Base-by-base conservation (phyloP, 2,113 vertebrate species). In the Toxotes jaculatrix region DNA sequence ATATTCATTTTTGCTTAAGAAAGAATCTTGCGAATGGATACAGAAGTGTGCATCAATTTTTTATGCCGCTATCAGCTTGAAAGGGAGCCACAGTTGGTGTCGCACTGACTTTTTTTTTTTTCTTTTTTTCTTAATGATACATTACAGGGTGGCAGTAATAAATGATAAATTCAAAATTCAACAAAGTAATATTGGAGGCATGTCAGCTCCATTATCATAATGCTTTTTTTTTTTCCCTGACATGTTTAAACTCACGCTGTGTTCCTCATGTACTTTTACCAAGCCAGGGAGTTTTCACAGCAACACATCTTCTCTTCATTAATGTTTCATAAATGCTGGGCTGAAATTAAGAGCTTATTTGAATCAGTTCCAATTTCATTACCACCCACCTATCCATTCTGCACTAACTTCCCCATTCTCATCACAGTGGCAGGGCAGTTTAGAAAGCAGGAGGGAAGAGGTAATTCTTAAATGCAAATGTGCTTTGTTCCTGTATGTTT, bases 301-400 rank as follows among this genome's bases (percentile, higher is more conserved):
- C 80, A 75, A 91, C 92, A 82, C 80, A 86, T 78, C 84, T 56
- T 67, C 68, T 77, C 77, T 80, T 90, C 90, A 95, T 95, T 93
- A 94, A 95, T 94, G 85, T 95, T 95, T 93, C 85, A 95, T 94
- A 90, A 91, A 91, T 84, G 89, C 91, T 80, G 79, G 77, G 86
- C 90, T 92, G 91, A 93, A 94, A 94, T 94, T 89, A 94, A 91
- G 89, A 93, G 84, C 90, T 90, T 89, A 94, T 94, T 93, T 92
- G 83, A 93, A 93, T 90, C 90, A 68, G 84, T 85, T 89, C 84
- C 90, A 88, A 82, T 93, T 92, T 93, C 91, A 93, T 93, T 91
- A 93, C 91, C 90, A 87, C 86, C 89, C 90, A 90, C 88, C 86
- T 90, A 91, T 93, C 84, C 56, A 84, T 92, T 93, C 80, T 79